Conservation (phyloP, 2,113 vertebrate species). For the Sebastes fasciatus region DNA sequence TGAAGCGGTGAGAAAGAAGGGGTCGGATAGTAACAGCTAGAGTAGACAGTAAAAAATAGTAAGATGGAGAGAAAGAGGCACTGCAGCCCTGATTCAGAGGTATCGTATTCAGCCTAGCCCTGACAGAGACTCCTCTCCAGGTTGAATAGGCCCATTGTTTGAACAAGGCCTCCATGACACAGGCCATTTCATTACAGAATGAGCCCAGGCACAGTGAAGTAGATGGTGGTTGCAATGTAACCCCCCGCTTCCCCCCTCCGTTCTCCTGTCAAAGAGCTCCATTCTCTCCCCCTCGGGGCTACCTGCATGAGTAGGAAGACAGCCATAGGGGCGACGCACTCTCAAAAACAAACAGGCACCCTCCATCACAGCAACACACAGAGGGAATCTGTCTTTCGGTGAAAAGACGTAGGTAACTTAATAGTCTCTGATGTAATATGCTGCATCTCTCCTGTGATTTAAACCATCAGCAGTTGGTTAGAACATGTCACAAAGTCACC, state of each 20-base stretch:
- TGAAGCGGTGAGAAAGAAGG: conserved; percentile 12
- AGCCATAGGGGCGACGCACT: conserved; percentile 73
- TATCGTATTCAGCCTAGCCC: conserved; percentile 79
- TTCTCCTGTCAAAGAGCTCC: conserved; percentile 71
- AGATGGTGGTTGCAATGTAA: conserved; percentile 74
- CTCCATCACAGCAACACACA: conserved; percentile 61
- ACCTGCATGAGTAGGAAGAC: conserved; percentile 75
- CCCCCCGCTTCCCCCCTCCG: conserved; percentile 50
- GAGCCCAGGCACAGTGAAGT: conserved; percentile 68
- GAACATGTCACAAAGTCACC: conserved; percentile 14
- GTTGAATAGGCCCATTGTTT: conserved; percentile 85
- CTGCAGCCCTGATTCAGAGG: conserved; percentile 78
- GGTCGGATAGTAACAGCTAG: conserved; percentile 9
- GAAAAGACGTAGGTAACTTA: conserved; percentile 64
- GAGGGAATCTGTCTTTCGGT: conserved; percentile 48
- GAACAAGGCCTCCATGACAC: conserved; percentile 80
- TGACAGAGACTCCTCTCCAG: conserved; percentile 78
- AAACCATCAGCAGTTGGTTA: conserved; percentile 50
- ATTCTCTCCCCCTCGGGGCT: conserved; percentile 70
- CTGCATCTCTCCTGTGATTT: conserved; percentile 42
- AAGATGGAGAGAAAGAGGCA: conserved; percentile 49
- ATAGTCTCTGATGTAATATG: conserved; percentile 74
- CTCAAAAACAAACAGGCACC: conserved; percentile 72
- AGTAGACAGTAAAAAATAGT: conserved; percentile 50
- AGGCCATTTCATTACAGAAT: conserved; percentile 83